phyloP scores from a whole-genome alignment of 1,140 invertebrate species.

The Drosophila willistoni region DNA sequence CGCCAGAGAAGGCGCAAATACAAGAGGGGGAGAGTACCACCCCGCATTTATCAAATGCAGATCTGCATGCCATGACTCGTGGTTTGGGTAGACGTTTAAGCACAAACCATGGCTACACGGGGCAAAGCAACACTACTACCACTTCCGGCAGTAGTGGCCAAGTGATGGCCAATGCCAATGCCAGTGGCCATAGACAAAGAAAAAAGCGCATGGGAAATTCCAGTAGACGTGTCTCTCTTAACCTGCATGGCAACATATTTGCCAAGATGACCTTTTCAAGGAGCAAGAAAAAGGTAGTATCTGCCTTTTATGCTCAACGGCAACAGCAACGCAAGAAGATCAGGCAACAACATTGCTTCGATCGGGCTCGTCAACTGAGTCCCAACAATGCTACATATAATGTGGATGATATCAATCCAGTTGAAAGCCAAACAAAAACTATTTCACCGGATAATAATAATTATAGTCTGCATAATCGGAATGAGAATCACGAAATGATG shows the following conservation, averaged over 20 bases:
- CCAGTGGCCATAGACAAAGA: not conserved
- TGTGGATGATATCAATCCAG: not conserved
- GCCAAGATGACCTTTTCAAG: constrained; percentile 23
- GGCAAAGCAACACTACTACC: not conserved
- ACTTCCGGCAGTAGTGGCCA: constrained; percentile 26
- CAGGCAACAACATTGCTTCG: constrained; percentile 44
- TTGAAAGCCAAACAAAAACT: not conserved
- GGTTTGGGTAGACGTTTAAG: constrained; percentile 11
- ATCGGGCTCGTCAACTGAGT: constrained; percentile 38
- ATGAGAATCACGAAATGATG: constrained; percentile 11
- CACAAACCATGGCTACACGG: not conserved
- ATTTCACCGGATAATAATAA: constrained; percentile 39
- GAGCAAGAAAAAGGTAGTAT: not conserved
- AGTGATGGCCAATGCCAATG: not conserved
- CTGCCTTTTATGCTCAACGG: constrained; percentile 3
- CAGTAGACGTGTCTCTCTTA: constrained; percentile 26
- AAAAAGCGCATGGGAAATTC: not conserved
- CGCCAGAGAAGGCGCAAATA: constrained; percentile 2
- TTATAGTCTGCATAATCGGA: constrained; percentile 37
- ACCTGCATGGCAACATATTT: constrained; percentile 44
- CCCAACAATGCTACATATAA: constrained; percentile 31
- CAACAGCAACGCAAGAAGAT: constrained; percentile 37
- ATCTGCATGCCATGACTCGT: constrained; percentile 20
- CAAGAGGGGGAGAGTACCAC: constrained; percentile 23
- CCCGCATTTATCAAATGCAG: constrained; percentile 36